These are phyloP conservation scores for Nemapogon koenigi DNA, from an alignment of 2,888 invertebrate species.

Conservation along the genomic window DNA sequence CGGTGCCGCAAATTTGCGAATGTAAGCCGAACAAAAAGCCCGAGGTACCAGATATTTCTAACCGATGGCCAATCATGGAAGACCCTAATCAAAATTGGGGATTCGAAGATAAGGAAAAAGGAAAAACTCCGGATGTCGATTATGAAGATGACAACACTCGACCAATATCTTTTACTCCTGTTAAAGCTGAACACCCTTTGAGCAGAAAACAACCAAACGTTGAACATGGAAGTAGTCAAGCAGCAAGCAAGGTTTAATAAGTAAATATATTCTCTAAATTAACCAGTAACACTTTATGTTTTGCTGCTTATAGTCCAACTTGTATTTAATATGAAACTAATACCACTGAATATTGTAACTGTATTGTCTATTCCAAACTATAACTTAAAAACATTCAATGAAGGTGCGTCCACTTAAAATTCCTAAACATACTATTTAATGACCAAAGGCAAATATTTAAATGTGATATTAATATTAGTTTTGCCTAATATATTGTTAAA, in stretches of 20 bases:
- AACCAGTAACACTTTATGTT: background rate
- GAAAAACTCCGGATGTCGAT: slow-evolving; percentile 3
- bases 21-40: slow-evolving; percentile 17
- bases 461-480: no score
- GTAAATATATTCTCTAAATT: slow-evolving; percentile 5
- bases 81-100: slow-evolving; percentile 18
- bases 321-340: no score
- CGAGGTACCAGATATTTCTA: slow-evolving; percentile 14
- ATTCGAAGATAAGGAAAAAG: background rate
- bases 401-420: no score
- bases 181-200: slow-evolving; percentile 20
- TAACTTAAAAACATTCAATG: no score
- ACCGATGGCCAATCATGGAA: slow-evolving; percentile 4
- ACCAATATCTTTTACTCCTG: slow-evolving; percentile 15
- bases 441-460: no score
- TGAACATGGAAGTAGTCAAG: slow-evolving; percentile 24
- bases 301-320: no score
- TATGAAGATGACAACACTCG: slow-evolving; percentile 7
- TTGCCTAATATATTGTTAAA: no score
- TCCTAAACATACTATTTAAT: no score
- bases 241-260: slow-evolving; percentile 9
- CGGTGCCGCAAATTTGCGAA: slow-evolving; percentile 22
- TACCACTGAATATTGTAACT: no score
- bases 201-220: slow-evolving; percentile 24
- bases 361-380: no score